phyloP scores from a whole-genome alignment of 2,113 vertebrate species.

The Phylloscopus whistleri region DNA sequence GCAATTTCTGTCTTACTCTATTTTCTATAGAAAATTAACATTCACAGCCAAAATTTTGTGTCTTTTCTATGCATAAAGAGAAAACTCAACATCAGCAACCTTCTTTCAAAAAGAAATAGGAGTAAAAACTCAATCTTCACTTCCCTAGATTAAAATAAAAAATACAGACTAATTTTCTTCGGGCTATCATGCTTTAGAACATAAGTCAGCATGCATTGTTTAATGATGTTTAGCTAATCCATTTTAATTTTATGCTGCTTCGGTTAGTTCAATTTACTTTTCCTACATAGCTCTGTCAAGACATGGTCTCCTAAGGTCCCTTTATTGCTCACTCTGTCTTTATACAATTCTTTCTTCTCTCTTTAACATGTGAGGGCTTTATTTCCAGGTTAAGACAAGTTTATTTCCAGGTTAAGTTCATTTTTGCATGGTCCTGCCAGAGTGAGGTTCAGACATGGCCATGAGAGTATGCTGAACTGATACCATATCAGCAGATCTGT shows the following conservation, averaged over 20 bases:
- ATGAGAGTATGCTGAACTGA: neutral
- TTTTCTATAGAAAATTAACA: neutral
- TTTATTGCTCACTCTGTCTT: neutral
- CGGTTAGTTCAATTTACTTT: neutral
- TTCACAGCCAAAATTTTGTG: neutral
- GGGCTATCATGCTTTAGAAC: neutral
- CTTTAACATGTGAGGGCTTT: neutral
- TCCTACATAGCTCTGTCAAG: neutral
- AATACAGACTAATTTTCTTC: neutral
- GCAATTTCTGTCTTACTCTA: neutral
- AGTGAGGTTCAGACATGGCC: neutral
- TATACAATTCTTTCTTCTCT: neutral
- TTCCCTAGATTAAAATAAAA: neutral
- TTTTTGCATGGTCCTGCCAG: neutral
- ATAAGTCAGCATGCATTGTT: accelerated
- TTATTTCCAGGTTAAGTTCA: neutral
- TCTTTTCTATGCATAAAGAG: neutral
- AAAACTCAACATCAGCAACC: neutral
- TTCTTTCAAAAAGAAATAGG: neutral
- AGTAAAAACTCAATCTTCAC: neutral
- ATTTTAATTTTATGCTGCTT: neutral
- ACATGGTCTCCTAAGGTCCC: neutral
- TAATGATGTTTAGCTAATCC: neutral
- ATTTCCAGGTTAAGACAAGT: neutral
- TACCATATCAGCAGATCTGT: neutral